Evolutionary conservation across 1,140 invertebrate genomes (phyloP), one percentile per base, ranked within the genome.

Genomic region (Drosophila chauvacae): DNA sequence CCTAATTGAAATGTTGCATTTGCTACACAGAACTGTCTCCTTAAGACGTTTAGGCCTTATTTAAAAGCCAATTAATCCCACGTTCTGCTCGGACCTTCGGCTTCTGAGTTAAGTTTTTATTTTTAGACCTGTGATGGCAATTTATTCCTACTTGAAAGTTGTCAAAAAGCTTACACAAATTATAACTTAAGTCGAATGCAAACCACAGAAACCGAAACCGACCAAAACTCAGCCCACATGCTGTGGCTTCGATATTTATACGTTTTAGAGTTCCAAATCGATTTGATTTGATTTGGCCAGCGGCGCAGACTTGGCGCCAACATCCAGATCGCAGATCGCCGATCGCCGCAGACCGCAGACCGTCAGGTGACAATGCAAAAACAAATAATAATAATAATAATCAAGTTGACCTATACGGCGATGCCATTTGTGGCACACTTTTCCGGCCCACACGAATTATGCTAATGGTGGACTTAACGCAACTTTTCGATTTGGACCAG

Each of bases 181-280:
- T 86, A 88, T 86, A 88, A 88, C 76, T 83, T 68, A 77, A 77
- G 66, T 61, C 44, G 79, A 83, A 83, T 83, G 79, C 75, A 87
- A 82, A 79, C 60, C 70, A 14, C 71, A 81, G 61, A 74, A 60
- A 66, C 62, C 14, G 30, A 55, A 37, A 16, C 35, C 3, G 48
- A 30, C 28, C 69, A 68, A 73, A 74, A 73, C 48, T 37, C 77
- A 63, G 57, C 83, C 84, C 83, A 87, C 83, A 78, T 73, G 72
- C 58, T 68, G 71, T 23, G 37, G 41, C 62, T 74, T 65, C 45
- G 35, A 56, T 78, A 53, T 82, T 48, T 48, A 78, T 50, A 58
- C 60, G 44, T 58, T 56, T 61, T 72, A 77, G 66, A 80, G 86
- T 83, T 83, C 66, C 47, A 45, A 64, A 76, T 75, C 64, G 80